phyloP scores from a whole-genome alignment of 2,888 invertebrate species.

The Slavum lentiscoides region DNA sequence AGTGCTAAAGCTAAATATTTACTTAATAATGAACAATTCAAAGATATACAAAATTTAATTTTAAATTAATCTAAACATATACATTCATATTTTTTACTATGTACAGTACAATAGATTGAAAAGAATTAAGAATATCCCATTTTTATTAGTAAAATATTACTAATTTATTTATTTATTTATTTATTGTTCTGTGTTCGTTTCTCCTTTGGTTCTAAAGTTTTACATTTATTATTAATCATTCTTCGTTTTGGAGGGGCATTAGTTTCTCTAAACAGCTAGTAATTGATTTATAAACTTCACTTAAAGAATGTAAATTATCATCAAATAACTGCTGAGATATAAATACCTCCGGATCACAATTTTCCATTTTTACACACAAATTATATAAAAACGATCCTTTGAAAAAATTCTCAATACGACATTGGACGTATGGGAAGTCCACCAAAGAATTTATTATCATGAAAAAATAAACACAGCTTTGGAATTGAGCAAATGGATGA shows the following conservation, averaged over 20 bases:
- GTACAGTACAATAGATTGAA: no score
- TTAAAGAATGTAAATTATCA: conserved; percentile 23
- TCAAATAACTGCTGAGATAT: background rate
- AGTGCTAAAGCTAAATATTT: no score
- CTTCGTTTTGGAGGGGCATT: conserved; percentile 12
- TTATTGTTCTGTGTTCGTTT: background rate
- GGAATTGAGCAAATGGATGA: conserved; percentile 71
- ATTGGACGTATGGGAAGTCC: conserved; percentile 65
- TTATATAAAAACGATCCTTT: conserved; percentile 80
- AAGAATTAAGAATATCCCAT: no score
- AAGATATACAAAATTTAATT: background rate
- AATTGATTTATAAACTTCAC: conserved; percentile 34
- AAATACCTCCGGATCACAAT: conserved; percentile 19
- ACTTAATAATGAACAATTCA: no score
- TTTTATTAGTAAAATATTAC: no score
- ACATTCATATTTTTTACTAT: no score
- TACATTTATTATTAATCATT: background rate
- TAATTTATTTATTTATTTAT: background rate
- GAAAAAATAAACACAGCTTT: conserved; percentile 66
- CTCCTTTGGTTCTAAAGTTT: background rate
- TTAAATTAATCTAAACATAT: no score
- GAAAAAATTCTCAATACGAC: conserved; percentile 68
- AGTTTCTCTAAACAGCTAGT: background rate
- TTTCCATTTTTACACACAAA: conserved; percentile 60
- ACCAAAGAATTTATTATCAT: conserved; percentile 70